Evolutionary conservation across 2,113 vertebrate species (phyloP).

Genomic region (Lasiurus cinereus): DNA sequence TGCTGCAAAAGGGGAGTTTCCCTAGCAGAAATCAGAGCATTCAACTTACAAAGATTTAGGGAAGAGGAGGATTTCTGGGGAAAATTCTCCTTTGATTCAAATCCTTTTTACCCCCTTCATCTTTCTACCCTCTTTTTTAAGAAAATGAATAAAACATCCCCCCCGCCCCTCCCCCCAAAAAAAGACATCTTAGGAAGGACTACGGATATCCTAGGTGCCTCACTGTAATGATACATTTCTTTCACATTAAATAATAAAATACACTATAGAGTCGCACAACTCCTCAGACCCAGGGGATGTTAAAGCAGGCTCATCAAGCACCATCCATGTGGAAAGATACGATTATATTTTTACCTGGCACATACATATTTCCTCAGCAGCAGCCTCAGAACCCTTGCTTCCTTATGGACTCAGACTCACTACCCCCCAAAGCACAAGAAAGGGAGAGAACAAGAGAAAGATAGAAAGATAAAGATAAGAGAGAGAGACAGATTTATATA

Average conservation of each 20-base stretch:
- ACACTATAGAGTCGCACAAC: conserved; percentile 9
- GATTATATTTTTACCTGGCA: conserved; percentile 62
- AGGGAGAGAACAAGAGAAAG: background rate
- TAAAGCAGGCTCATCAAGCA: conserved; percentile 70
- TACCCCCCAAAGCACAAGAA: conserved; percentile 31
- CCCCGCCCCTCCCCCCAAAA: background rate
- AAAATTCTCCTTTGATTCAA: background rate
- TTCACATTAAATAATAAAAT: conserved; percentile 71
- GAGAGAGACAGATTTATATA: background rate
- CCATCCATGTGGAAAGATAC: conserved; percentile 68
- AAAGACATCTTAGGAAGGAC: background rate
- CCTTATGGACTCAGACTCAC: background rate
- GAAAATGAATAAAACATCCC: conserved; percentile 35
- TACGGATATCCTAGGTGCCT: background rate
- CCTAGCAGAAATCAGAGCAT: background rate
- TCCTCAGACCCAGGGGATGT: conserved; percentile 49
- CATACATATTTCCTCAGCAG: conserved; percentile 1
- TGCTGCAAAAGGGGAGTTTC: background rate
- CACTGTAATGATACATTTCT: background rate
- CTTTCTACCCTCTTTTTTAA: background rate
- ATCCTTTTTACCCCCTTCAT: background rate
- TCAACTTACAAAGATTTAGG: background rate
- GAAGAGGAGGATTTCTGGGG: background rate
- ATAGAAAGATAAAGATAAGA: background rate
- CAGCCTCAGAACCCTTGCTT: conserved; percentile 26